These are phyloP conservation scores for Sebastes vulpes DNA, from an alignment of 2,797 vertebrate species.

Conservation along the genomic window DNA sequence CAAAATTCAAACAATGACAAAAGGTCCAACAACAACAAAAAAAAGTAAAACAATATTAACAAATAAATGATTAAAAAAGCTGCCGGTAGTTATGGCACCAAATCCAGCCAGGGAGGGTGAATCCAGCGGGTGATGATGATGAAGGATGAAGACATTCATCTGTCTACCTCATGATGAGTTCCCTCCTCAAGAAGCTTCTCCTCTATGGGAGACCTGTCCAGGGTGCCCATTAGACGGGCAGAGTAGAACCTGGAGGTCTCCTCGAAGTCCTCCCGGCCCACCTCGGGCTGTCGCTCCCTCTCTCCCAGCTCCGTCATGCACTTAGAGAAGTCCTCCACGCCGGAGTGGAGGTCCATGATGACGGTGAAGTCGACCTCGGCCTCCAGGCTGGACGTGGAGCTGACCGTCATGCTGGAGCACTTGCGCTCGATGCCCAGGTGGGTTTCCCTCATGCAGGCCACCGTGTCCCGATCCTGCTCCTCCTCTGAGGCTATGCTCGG, in stretches of 20 bases:
- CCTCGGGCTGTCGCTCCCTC: constrained; percentile 81
- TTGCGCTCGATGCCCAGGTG: constrained; percentile 96
- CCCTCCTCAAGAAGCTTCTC: constrained; percentile 77
- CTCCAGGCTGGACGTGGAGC: constrained; percentile 97
- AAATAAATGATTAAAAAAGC: background rate
- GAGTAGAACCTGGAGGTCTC: constrained; percentile 86
- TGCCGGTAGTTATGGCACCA: constrained; percentile 10
- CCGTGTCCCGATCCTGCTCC: constrained; percentile 90
- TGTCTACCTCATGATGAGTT: constrained; percentile 80
- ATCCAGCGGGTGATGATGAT: constrained; percentile 53
- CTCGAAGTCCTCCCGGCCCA: constrained; percentile 91
- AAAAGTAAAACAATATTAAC: background rate
- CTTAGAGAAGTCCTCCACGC: constrained; percentile 91
- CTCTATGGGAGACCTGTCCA: constrained; percentile 89
- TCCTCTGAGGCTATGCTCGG: constrained; percentile 83
- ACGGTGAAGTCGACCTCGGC: constrained; percentile 98
- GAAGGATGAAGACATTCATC: constrained; percentile 13
- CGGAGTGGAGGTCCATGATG: constrained; percentile 93
- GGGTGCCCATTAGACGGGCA: constrained; percentile 86
- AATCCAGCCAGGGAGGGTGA: constrained; percentile 46
- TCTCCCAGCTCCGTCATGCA: constrained; percentile 67
- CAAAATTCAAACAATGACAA: constrained; percentile 2
- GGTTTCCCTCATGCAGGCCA: constrained; percentile 89
- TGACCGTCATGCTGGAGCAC: constrained; percentile 97
- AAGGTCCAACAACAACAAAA: background rate